Conservation (phyloP, 1,140 invertebrate species). For the Cydia strobilella region DNA sequence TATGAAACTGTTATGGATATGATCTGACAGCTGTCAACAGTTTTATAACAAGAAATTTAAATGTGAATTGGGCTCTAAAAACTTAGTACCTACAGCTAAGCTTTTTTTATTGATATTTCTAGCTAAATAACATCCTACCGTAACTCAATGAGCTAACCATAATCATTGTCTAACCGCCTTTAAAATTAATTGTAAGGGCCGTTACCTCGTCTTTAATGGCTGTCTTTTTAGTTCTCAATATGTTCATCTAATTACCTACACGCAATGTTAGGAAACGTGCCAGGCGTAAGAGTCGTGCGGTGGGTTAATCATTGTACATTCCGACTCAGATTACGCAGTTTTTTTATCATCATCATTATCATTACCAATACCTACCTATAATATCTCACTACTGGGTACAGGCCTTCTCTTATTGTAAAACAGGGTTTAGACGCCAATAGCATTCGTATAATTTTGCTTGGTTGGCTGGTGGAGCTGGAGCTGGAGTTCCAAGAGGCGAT, state of each 20-base stretch:
- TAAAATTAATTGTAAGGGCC: constrained; percentile 4
- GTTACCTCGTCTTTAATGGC: constrained; percentile 23
- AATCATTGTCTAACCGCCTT: constrained; percentile 1
- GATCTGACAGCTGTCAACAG: too few species aligned
- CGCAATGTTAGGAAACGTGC: constrained; percentile 31
- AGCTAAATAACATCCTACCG: background rate
- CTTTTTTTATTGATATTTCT: too few species aligned
- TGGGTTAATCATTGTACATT: constrained; percentile 2
- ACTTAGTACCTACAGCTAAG: too few species aligned
- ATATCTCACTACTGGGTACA: too few species aligned
- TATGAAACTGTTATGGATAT: too few species aligned
- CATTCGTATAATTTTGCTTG: too few species aligned
- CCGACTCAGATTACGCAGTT: background rate
- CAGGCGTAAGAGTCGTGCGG: background rate
- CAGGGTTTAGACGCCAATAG: too few species aligned
- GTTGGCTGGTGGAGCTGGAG: too few species aligned
- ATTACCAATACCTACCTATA: background rate
- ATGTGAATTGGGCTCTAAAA: too few species aligned
- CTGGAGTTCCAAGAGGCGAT: too few species aligned
- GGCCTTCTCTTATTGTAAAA: too few species aligned
- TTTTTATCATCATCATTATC: background rate
- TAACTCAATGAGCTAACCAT: constrained; percentile 1
- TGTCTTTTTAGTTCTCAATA: constrained; percentile 31
- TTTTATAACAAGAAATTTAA: too few species aligned
- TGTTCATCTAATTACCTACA: constrained; percentile 27